Evolutionary conservation across 1,140 invertebrate species (phyloP).

Genomic region (Atta colombica): DNA sequence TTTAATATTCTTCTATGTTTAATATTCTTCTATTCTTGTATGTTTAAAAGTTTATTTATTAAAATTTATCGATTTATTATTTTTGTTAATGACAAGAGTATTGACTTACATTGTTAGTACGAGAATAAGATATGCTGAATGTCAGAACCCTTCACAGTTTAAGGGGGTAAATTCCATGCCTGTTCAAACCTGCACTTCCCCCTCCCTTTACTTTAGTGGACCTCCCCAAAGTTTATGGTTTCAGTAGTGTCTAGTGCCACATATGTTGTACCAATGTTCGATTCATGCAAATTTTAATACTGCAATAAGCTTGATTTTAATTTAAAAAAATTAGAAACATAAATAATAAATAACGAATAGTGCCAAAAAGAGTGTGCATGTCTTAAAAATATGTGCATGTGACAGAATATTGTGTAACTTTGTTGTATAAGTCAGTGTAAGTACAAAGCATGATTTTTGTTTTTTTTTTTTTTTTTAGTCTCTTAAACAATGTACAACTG

Average conservation of each 20-base stretch:
- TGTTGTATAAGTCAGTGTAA: background rate
- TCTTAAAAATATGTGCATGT: background rate
- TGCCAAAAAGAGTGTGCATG: background rate
- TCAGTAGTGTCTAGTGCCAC: background rate
- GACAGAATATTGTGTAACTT: background rate
- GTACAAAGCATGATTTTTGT: slow-evolving; percentile 15
- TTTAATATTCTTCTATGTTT: background rate
- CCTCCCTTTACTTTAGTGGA: slow-evolving; percentile 40
- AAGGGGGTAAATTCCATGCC: slow-evolving; percentile 67
- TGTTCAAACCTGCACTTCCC: slow-evolving; percentile 78
- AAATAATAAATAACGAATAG: background rate
- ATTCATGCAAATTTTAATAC: background rate
- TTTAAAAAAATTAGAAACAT: slow-evolving; percentile 4
- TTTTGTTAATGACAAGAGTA: background rate
- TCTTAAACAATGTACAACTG: slow-evolving; percentile 88
- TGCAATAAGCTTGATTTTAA: background rate
- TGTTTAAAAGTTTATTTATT: background rate
- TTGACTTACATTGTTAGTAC: background rate
- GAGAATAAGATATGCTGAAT: background rate
- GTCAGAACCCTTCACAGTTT: background rate
- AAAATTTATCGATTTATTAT: background rate
- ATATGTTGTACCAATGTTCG: background rate
- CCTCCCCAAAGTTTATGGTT: slow-evolving; percentile 34
- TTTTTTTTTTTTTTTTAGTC: slow-evolving; percentile 81
- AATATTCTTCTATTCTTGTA: background rate